These are phyloP conservation scores for Drosophila kanekoi DNA, from an alignment of 2,888 invertebrate genomes.

Conservation along the genomic window DNA sequence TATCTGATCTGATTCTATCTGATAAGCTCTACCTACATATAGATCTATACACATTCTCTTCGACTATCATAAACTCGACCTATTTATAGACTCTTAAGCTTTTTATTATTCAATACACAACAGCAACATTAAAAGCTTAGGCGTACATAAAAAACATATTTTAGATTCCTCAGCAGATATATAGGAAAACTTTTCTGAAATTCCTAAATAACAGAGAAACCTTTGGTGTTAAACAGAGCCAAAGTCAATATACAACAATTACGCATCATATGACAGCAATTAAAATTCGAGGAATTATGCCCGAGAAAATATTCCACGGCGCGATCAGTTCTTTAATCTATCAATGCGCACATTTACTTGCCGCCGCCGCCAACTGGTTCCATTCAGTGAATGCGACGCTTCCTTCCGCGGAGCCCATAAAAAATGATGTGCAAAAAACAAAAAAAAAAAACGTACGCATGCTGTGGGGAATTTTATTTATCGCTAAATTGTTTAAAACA, in stretches of 20 bases:
- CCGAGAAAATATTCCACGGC: conserved; percentile 40
- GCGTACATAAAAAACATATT: background rate
- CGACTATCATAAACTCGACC: background rate
- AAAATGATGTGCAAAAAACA: conserved; percentile 37
- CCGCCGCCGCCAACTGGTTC: conserved; percentile 42
- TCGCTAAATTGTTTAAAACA: conserved; percentile 59
- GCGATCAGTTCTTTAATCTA: conserved; percentile 61
- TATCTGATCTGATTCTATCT: background rate
- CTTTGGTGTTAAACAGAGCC: conserved; percentile 16
- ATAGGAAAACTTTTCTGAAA: conserved; percentile 11
- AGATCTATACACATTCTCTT: background rate
- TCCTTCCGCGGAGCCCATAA: conserved; percentile 67
- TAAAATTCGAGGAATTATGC: conserved; percentile 28
- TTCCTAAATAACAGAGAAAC: conserved; percentile 4
- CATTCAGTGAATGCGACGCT: conserved; percentile 61
- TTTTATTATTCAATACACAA: background rate
- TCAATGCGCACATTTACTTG: conserved; percentile 35
- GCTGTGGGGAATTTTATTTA: conserved; percentile 46
- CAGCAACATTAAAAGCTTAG: background rate
- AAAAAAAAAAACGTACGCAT: conserved; percentile 20
- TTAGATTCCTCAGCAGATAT: too few relatives aligned
- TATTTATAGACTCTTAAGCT: background rate
- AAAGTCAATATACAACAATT: conserved; percentile 37
- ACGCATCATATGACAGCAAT: conserved; percentile 51
- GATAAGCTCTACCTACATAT: background rate